These are phyloP conservation scores for Eupsittula cactorum DNA, from an alignment of 2,113 vertebrate species.

Conservation along the genomic window DNA sequence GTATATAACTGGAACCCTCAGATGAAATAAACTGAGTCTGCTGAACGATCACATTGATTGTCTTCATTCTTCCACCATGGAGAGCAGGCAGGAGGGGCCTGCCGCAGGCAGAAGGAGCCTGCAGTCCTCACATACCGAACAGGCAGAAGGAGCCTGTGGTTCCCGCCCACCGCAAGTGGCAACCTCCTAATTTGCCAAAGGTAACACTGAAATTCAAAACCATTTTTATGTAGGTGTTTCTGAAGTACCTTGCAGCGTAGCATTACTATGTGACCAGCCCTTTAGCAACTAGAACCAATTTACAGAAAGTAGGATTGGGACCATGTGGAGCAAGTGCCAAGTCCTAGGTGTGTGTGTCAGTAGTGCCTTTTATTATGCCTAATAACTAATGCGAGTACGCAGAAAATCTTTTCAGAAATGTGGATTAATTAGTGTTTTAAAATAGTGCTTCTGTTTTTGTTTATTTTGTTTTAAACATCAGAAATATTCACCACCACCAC, in stretches of 20 bases:
- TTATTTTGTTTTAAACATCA: neutral
- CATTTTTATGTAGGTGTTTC: neutral
- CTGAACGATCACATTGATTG: too few species aligned
- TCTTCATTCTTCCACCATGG: too few species aligned
- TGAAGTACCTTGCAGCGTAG: neutral
- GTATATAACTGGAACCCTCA: too few species aligned
- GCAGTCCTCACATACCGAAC: too few species aligned
- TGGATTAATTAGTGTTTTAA: accelerated
- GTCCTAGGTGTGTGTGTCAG: neutral
- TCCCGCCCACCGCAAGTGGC: too few species aligned
- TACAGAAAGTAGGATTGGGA: neutral
- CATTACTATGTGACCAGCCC: accelerated
- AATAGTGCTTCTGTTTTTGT: neutral
- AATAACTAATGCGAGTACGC: neutral
- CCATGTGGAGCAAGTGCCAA: neutral
- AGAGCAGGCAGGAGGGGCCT: too few species aligned
- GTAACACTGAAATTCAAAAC: neutral
- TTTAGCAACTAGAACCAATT: neutral
- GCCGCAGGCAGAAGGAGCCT: too few species aligned
- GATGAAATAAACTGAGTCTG: too few species aligned
- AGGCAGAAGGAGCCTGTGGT: too few species aligned
- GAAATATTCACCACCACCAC: neutral
- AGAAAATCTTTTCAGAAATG: neutral
- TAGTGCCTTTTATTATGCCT: neutral
- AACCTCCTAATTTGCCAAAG: neutral